These are phyloP conservation scores for Gallinago media DNA, from an alignment of 2,113 vertebrate genomes.

Conservation along the genomic window DNA sequence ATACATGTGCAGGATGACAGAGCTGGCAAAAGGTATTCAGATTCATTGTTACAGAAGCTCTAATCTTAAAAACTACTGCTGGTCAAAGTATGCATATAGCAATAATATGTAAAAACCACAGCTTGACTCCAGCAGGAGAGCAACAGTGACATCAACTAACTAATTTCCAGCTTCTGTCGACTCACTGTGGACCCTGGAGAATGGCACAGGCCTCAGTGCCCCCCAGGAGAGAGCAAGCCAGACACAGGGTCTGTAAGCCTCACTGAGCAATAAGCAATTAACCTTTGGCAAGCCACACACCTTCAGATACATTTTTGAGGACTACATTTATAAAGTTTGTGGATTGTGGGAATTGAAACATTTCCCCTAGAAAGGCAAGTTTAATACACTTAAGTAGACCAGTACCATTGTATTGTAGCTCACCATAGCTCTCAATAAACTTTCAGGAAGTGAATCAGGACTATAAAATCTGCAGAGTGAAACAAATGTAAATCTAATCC, in stretches of 20 bases:
- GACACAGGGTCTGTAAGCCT: not conserved
- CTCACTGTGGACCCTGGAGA: not conserved
- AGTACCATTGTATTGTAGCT: not conserved
- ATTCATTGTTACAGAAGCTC: not conserved
- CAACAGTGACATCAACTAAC: not conserved
- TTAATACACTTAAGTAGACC: not conserved
- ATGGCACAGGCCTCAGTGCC: not conserved
- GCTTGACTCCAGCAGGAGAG: not conserved
- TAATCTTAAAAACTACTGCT: not conserved
- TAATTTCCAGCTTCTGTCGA: not conserved
- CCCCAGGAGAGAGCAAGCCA: not conserved
- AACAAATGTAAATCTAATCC: not conserved
- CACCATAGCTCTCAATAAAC: not conserved
- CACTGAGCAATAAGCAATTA: slow-evolving; percentile 13
- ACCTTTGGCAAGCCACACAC: slow-evolving; percentile 60
- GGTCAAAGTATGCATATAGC: not conserved
- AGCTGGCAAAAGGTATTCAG: not conserved
- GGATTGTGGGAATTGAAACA: slow-evolving; percentile 26
- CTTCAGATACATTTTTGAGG: slow-evolving; percentile 72
- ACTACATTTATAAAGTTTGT: not conserved
- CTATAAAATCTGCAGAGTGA: not conserved
- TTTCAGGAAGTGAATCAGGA: not conserved
- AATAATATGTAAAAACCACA: not conserved
- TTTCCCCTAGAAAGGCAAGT: not conserved
- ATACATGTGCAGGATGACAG: fast-evolving